Conservation (phyloP, 2,797 vertebrate genomes). For the Eulemur albifrons region DNA sequence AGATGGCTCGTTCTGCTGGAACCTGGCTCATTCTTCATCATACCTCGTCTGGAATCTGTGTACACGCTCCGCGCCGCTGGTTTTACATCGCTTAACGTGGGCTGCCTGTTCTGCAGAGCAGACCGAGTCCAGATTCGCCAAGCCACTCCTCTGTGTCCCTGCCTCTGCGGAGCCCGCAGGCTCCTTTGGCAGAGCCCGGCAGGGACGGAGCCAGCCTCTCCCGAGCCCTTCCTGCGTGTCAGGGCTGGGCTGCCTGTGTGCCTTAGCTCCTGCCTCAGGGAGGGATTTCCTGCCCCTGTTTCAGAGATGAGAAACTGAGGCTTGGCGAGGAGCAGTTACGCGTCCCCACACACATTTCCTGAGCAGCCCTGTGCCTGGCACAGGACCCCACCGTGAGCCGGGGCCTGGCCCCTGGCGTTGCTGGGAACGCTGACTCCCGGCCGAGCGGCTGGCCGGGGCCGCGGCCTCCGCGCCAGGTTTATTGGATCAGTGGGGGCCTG, state of each 20-base stretch:
- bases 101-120: background rate
- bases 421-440: background rate
- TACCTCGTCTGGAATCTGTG: background rate
- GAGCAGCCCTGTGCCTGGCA: background rate
- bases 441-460: background rate
- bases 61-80: background rate
- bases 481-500: rapidly evolving
- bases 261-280: background rate
- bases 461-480: background rate
- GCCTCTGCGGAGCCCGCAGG: background rate
- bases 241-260: background rate
- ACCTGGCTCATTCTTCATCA: background rate
- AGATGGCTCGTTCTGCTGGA: background rate
- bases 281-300: background rate
- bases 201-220: background rate
- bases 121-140: background rate
- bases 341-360: background rate
- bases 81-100: background rate
- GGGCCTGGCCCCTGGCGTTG: too few relatives aligned
- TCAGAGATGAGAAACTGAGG: background rate
- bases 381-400: background rate
- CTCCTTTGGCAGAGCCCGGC: background rate
- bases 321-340: background rate
- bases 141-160: background rate
- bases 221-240: background rate